Evolutionary conservation across 2,797 vertebrate genomes (phyloP).

Genomic region (Trematomus bernacchii): DNA sequence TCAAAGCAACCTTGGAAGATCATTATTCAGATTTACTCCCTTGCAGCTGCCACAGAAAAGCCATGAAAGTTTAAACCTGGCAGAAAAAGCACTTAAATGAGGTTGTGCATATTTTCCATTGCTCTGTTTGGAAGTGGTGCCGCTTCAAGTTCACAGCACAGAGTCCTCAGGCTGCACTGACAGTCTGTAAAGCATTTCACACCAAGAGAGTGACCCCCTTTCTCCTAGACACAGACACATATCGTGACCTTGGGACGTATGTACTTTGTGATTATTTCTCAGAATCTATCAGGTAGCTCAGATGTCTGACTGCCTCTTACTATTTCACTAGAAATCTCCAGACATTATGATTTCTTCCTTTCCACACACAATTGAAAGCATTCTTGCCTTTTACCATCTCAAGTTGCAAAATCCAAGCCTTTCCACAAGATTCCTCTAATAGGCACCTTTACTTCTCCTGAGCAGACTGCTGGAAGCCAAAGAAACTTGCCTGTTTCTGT

Average conservation of each 20-base stretch:
- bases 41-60: constrained; percentile 52
- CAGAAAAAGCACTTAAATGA: constrained; percentile 57
- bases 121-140: constrained; percentile 54
- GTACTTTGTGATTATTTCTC: constrained; percentile 4
- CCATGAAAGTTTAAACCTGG: constrained; percentile 59
- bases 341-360: constrained; percentile 9
- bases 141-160: constrained; percentile 36
- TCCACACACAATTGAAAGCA: constrained; percentile 3
- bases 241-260: constrained; percentile 18
- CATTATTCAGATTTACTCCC: constrained; percentile 55
- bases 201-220: constrained; percentile 6
- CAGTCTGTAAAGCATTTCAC: constrained; percentile 1
- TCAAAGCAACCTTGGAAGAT: constrained; percentile 50
- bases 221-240: constrained; percentile 23
- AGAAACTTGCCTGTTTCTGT: background rate
- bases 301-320: constrained; percentile 12
- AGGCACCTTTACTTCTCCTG: background rate
- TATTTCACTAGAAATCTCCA: constrained; percentile 1
- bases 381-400: constrained; percentile 1
- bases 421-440: background rate
- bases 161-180: constrained; percentile 15
- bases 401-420: background rate
- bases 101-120: constrained; percentile 72
- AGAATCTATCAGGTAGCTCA: constrained; percentile 1
- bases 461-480: background rate